Conservation (phyloP, 1,140 invertebrate species). For the Drosophila saltans region DNA sequence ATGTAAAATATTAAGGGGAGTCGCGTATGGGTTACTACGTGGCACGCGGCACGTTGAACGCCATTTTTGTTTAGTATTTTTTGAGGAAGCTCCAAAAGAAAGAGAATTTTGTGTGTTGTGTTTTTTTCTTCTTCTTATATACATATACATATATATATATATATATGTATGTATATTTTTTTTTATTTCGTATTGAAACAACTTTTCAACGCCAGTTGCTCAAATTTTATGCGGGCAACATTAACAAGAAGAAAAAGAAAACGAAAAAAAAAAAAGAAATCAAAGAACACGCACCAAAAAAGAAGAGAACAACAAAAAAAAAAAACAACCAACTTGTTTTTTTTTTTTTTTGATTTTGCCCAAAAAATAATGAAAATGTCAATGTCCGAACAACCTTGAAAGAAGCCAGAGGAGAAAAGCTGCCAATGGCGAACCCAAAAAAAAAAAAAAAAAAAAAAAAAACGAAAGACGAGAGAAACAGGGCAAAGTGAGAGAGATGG, state of each 20-base stretch:
- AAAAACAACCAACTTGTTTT: constrained; percentile 52
- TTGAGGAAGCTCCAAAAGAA: constrained; percentile 38
- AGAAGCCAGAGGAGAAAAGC: constrained; percentile 82
- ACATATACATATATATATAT: constrained; percentile 12
- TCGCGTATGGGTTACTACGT: constrained; percentile 13
- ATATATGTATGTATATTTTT: neutral
- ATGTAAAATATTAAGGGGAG: constrained; percentile 2
- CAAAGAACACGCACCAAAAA: constrained; percentile 27
- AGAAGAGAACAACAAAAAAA: constrained; percentile 50
- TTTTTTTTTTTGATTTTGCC: constrained; percentile 39
- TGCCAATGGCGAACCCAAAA: constrained; percentile 42
- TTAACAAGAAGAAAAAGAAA: constrained; percentile 60
- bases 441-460: neutral
- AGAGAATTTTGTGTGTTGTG: constrained; percentile 53
- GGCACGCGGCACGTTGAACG: constrained; percentile 60
- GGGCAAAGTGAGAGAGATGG: constrained; percentile 30
- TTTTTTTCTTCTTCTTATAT: neutral
- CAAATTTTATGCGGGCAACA: constrained; percentile 77
- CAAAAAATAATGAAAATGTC: constrained; percentile 80
- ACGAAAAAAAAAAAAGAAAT: constrained; percentile 38
- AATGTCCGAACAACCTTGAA: constrained; percentile 83
- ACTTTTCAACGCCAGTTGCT: constrained; percentile 59
- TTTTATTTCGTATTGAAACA: constrained; percentile 36
- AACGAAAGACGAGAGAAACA: constrained; percentile 23
- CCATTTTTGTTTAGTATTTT: constrained; percentile 36